phyloP scores from a whole-genome alignment of 1,140 invertebrate species.

The Aphidius ervi region DNA sequence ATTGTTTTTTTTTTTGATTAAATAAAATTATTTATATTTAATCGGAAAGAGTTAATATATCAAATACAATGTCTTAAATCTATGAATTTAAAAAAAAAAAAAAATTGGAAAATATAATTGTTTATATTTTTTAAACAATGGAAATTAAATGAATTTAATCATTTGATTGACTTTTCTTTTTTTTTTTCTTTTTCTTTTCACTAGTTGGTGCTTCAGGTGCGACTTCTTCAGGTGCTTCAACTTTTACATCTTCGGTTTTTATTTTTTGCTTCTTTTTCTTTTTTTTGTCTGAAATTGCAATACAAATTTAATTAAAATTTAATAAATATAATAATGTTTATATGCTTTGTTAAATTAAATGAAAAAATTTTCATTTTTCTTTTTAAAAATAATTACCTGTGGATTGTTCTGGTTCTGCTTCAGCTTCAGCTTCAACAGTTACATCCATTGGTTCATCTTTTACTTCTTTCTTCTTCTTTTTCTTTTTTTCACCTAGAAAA shows the following conservation, averaged over 20 bases:
- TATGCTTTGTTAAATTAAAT: neutral
- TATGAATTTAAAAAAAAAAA: neutral
- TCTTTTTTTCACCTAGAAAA: conserved; percentile 21
- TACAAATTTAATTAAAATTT: conserved; percentile 9
- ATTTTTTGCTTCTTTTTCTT: conserved; percentile 44
- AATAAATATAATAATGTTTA: neutral
- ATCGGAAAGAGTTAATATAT: neutral
- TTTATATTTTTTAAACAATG: neutral
- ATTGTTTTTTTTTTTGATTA: neutral
- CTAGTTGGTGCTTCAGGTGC: conserved; percentile 17
- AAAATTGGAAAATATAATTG: conserved; percentile 11
- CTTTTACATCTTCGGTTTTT: conserved; percentile 43
- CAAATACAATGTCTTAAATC: neutral
- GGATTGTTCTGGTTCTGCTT: neutral
- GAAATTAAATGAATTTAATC: conserved; percentile 27
- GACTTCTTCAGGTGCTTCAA: conserved; percentile 28
- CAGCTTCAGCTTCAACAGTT: conserved; percentile 20
- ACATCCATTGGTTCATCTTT: conserved; percentile 33
- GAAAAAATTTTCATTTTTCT: neutral
- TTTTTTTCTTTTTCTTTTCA: conserved; percentile 47
- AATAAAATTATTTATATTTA: neutral
- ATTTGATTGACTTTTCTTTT: conserved; percentile 39
- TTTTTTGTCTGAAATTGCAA: conserved; percentile 29
- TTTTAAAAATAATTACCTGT: conserved; percentile 1
- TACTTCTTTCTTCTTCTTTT: conserved; percentile 35